Evolutionary conservation across 2,113 vertebrate genomes (phyloP).

Genomic region (Cisticola juncidis): DNA sequence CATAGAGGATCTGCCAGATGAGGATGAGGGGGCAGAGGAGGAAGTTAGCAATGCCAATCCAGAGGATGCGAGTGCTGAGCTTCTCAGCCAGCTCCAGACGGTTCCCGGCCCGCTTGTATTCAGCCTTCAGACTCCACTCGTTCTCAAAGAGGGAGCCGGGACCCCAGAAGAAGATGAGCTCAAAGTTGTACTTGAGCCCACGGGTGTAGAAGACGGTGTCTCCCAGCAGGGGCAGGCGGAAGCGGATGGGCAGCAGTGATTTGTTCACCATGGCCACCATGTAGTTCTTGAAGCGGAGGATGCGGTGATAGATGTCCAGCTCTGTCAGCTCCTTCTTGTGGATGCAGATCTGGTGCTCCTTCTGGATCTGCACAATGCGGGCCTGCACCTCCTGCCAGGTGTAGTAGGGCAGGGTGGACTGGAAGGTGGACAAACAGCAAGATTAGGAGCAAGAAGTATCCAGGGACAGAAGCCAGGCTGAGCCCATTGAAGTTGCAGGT

Average conservation of each 20-base stretch:
- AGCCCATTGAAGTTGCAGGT: background rate
- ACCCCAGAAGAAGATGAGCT: slow-evolving; percentile 99
- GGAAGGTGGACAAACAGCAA: background rate
- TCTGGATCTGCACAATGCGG: slow-evolving; percentile 95
- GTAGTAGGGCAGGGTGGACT: slow-evolving; percentile 93
- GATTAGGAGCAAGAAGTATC: background rate
- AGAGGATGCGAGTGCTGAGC: slow-evolving; percentile 91
- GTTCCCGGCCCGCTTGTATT: slow-evolving; percentile 92
- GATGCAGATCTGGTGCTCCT: slow-evolving; percentile 98
- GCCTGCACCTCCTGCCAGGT: slow-evolving; percentile 98
- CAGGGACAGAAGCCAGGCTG: background rate
- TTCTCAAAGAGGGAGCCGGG: slow-evolving; percentile 94
- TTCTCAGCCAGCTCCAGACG: slow-evolving; percentile 91
- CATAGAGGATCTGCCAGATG: slow-evolving; percentile 98
- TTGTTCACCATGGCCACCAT: slow-evolving; percentile 99
- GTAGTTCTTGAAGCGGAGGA: slow-evolving; percentile 98
- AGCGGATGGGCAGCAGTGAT: slow-evolving; percentile 91
- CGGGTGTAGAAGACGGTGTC: slow-evolving; percentile 91
- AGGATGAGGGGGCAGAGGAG: slow-evolving; percentile 95
- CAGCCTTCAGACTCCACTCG: slow-evolving; percentile 93
- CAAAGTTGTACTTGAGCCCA: slow-evolving; percentile 98
- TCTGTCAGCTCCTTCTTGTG: slow-evolving; percentile 96
- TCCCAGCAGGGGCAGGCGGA: slow-evolving; percentile 85
- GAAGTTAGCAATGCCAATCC: slow-evolving; percentile 97
- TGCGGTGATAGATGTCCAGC: slow-evolving; percentile 95